Evolutionary conservation across 2,113 vertebrate genomes (phyloP), one percentile per base, ranked within the genome.

Genomic region (Regulus satrapa): DNA sequence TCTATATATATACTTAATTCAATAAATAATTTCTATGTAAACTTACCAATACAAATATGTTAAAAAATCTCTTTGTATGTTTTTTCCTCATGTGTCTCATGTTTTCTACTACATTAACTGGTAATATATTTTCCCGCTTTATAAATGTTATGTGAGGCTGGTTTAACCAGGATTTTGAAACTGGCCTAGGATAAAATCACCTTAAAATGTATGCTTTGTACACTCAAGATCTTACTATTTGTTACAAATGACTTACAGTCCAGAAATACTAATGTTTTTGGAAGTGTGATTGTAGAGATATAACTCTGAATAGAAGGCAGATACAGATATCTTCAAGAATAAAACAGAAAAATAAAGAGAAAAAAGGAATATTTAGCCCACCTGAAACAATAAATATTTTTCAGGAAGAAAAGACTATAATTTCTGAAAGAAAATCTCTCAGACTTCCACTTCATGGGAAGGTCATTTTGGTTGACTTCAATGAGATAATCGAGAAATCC

Each of bases 361-460:
- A 49, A 48, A 26, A 51, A 21, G 2, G 5, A 75, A 45, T 82
- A 87, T 89, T 83, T 88, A 82, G 48, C 40, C 43, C 76, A 51
- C 19, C 56, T 24, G n/a, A 77, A 52, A 56, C 43, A 89, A 59
- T 29, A 63, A n/a, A n/a, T 20, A 71, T 23, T 74, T 84, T 58
- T 43, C 28, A 61, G 40, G 34, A 87, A 86, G 49, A 95, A 95
- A 88, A 68, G 38, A 45, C 18, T 55, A 72, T 73, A 94, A 51
- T 86, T 94, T 92, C 24, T 77, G 62, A 95, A 85, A 94, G 64
- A 73, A 91, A 88, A 85, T 77, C 34, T 88, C 87, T 95, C 61
- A 71, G 56, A 38, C n/a, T 91, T 86, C 68, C 68, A 45, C 61
- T 92, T 86, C 20, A 23, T 5, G 14, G 32, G 59, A 95, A 91